Base-by-base conservation (phyloP, 1,140 invertebrate genomes). In the Harlomillsia oculata region DNA sequence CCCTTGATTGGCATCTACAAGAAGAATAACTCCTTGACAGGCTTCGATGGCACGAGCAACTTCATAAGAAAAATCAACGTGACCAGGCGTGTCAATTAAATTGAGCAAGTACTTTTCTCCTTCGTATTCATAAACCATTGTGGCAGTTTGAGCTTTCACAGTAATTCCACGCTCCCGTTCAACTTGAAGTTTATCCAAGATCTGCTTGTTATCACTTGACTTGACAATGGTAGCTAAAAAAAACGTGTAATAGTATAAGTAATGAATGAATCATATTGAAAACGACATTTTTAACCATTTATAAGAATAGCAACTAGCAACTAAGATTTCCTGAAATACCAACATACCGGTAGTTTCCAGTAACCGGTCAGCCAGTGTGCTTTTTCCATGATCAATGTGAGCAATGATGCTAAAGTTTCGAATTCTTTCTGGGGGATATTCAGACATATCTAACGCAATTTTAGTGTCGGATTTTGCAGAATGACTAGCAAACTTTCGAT, bases 41-140 rank as follows among this genome's bases (percentile, higher is more conserved):
- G 91, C 90, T 59, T 82, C 77, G 59, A 98, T 75, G 30, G 91
- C 95, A 40, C 86, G 74, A 3, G 84, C 78, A 66, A 97, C 95
- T 79, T 99, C 95, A 75, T 90, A 96, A 4, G 87, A 83, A 74
- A 99, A 99, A 72, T 99, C 96, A 11, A 97, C 94, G 79, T 99
- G 96, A 23, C 96, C 96, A 28, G 95, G 95, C 18, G 95, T 99
- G 72, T 99, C 96, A 62, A 98, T 97, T 3, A 98, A 77, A 74
- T 98, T 99, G 1, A 98, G 74, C n/a, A 97, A 72, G 75, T 94
- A 95, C 34, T 77, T 69, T 53, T 72, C 26, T 18, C 69, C 72
- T 16, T 62, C 28, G 20, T 56, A 40, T 25, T 69, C 75, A 67
- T 97, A 89, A 60, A 87, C 79, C 46, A 99, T 74, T 1, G 92